Conservation (phyloP, 2,888 invertebrate genomes). For the Leucania comma region DNA sequence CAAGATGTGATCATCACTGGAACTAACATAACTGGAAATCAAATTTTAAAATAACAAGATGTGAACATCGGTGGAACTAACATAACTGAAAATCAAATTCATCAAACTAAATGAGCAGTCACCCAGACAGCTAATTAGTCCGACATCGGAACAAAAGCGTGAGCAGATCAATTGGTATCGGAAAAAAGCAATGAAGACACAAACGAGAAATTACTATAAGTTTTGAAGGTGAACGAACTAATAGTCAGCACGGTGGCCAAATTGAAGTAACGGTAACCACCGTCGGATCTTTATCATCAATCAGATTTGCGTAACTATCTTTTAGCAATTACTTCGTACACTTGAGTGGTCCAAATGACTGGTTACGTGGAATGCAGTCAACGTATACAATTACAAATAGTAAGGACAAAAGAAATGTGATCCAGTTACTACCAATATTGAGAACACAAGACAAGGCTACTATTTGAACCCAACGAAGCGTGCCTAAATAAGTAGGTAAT, state of each 20-base stretch:
- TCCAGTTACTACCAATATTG: constrained; percentile 64
- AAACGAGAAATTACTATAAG: constrained; percentile 70
- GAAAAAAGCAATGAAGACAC: constrained; percentile 59
- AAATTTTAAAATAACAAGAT: constrained; percentile 74
- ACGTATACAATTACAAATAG: constrained; percentile 73
- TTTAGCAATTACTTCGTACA: constrained; percentile 85
- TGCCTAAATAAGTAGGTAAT: constrained; percentile 47
- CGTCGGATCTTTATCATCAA: constrained; percentile 87
- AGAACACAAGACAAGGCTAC: constrained; percentile 59
- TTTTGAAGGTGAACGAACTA: constrained; percentile 83
- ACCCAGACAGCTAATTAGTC: constrained; percentile 70
- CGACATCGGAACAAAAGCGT: constrained; percentile 67
- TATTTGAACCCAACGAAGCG: constrained; percentile 54
- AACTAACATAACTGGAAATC: constrained; percentile 65
- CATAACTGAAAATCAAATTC: constrained; percentile 66
- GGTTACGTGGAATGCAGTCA: constrained; percentile 78
- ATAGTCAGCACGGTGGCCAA: constrained; percentile 86
- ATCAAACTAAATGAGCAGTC: constrained; percentile 66
- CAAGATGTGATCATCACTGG: constrained; percentile 74
- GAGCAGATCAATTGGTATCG: constrained; percentile 63
- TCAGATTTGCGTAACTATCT: constrained; percentile 90
- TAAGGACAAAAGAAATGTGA: constrained; percentile 69
- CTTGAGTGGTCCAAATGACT: constrained; percentile 76
- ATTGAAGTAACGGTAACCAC: constrained; percentile 87
- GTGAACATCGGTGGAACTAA: constrained; percentile 69